These are phyloP conservation scores for Octopus bimaculoides DNA, from an alignment of 1,140 invertebrate genomes.

Conservation along the genomic window DNA sequence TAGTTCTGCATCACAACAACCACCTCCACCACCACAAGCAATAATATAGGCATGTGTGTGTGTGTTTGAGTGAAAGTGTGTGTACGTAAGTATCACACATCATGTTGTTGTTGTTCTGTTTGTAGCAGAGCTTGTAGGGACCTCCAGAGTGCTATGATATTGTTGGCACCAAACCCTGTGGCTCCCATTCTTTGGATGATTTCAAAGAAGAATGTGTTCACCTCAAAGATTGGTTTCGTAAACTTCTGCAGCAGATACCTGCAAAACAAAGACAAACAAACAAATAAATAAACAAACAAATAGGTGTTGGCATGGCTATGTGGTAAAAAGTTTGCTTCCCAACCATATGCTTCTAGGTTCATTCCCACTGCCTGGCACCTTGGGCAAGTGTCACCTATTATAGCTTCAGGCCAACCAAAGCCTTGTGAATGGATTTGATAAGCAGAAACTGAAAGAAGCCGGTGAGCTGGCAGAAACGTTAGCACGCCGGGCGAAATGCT, in stretches of 20 bases:
- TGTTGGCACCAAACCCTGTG: slow-evolving; percentile 62
- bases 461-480: no score
- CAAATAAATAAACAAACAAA: neutral
- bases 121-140: slow-evolving; percentile 34
- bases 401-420: no score
- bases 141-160: slow-evolving; percentile 61
- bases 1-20: no score
- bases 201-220: slow-evolving; percentile 63
- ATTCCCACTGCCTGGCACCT: no score
- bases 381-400: no score
- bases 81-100: neutral
- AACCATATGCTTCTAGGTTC: no score
- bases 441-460: no score
- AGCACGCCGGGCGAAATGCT: no score
- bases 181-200: slow-evolving; percentile 61
- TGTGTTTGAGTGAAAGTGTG: neutral
- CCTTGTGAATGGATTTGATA: no score
- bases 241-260: slow-evolving; percentile 64
- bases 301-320: no score
- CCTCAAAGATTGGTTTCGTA: slow-evolving; percentile 59
- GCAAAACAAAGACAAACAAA: slow-evolving; percentile 19
- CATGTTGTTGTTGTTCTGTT: neutral
- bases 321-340: no score
- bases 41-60: neutral
- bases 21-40: no score